Evolutionary conservation across 2,888 invertebrate genomes (phyloP), one percentile per base, ranked within the genome.

Genomic region (Aphidoletes aphidimyza): DNA sequence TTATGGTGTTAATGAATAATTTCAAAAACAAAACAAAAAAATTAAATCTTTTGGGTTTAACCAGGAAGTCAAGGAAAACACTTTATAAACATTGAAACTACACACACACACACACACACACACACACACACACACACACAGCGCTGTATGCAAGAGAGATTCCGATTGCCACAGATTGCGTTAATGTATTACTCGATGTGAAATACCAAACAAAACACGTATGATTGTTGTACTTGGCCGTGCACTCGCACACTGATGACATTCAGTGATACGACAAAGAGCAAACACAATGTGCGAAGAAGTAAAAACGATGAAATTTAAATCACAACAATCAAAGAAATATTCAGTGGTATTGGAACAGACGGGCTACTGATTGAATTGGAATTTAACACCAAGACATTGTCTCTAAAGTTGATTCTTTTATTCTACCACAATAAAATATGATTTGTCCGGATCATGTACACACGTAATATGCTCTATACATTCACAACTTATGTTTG

Each of bases 51-150:
- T 26, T 5, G 26, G 26, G 22, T 54, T 54, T 26, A 54, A 54
- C 26, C 54, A 54, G 54, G 54, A 54, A 54, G 54, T 54, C 54
- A 54, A 54, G 54, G 54, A 54, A 26, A 54, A 54, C 2, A 54
- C n/a, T 54, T 22, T 26, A 47, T 47, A 3, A 11, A 47, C 11
- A 8, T 39, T 5, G 39, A 39, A 39, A 11, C 17, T 9, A 47
- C 19, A 47, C 6, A 47, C 8, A 47, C 47, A 47, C 19, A 39
- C 5, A 39, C 11, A 39, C 47, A 19, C 47, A 47, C 2, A 47
- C 2, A 47, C 19, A 19, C 47, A 47, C 47, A 47, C 54, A 54
- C 54, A 26, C 54, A 54, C 26, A 26, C 5, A 54, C 54, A 2
- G 22, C n/a, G 9, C n/a, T 22, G 17, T 47, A 47, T 19, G 22